Evolutionary conservation across 2,888 invertebrate genomes (phyloP).

Genomic region (Magallana nippona): DNA sequence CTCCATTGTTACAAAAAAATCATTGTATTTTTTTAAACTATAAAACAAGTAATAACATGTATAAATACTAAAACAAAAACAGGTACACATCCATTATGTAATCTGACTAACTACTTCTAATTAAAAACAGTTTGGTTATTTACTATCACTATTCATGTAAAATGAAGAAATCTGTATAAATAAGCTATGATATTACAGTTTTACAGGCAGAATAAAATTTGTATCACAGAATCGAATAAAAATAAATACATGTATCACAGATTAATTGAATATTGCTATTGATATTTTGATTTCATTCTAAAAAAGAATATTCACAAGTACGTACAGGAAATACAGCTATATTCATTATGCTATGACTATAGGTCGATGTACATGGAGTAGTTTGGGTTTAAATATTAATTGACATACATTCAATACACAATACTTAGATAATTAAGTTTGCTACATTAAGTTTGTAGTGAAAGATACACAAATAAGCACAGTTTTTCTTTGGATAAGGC

Average conservation of each 20-base stretch:
- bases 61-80: neutral
- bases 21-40: too few relatives aligned
- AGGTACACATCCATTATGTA: neutral
- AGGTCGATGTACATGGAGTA: neutral
- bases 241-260: constrained; percentile 30
- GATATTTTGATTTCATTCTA: constrained; percentile 1
- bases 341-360: neutral
- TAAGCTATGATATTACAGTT: neutral
- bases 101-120: neutral
- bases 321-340: neutral
- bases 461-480: constrained; percentile 1
- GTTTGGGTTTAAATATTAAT: neutral
- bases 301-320: neutral
- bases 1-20: too few relatives aligned
- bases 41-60: too few relatives aligned
- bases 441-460: neutral
- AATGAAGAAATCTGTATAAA: constrained; percentile 8
- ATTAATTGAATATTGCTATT: constrained; percentile 8
- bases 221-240: constrained; percentile 3
- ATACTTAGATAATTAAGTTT: too few relatives aligned
- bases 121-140: neutral
- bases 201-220: neutral
- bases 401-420: too few relatives aligned
- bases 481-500: constrained; percentile 12
- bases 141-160: neutral